Evolutionary conservation across 1,140 invertebrate species (phyloP), one percentile per base, ranked within the genome.

Genomic region (Hylaeus volcanicus): DNA sequence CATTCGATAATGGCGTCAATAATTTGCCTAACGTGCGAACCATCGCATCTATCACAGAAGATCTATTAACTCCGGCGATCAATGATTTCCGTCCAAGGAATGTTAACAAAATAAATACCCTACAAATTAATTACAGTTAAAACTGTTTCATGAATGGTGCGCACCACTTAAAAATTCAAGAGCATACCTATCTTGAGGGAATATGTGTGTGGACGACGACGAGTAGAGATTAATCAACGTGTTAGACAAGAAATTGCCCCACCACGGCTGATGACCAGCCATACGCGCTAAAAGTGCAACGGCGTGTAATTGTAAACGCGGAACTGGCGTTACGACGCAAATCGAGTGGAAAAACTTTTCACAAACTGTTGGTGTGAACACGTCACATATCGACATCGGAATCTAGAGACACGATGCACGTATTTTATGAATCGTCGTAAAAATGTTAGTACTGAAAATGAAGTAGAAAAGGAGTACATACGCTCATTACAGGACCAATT

Each of bases 1-100:
- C 86, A 12, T 90, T 92, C 9, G 93, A 93, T 80, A 96, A 91
- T 41, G 95, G 94, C 45, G 92, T 90, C 68, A 96, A 84, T 14
- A 95, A 90, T 82, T 93, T 93, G 51, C 95, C 94, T 51, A 96
- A 90, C 0, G 95, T 95, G 71, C 93, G 93, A 61, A 96, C 92
- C 75, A 95, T 95, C 2, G 95, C 94, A 87, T 96, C 95, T 26
- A 96, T 93, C 15, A 95, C 95, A 37, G 95, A 94, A 14, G 94
- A 95, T 74, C 95, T 94, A 83, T 95, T 95, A 48, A 94, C 92
- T n/a, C 93, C 93, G 82, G 94, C 93, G 37, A 94, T 93, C 79
- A 98, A 93, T 76, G 96, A 97, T 88, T 97, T 97, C 81, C 97
- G 96, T 45, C 97, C 96, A 93, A 98, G 95, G 91, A 97, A 98